A percentile compares a stretch with the other conserved stretches of the same genome.
Conservation (phyloP, 2,797 vertebrate species). For the Pseudocheirus occidentalis region DNA sequence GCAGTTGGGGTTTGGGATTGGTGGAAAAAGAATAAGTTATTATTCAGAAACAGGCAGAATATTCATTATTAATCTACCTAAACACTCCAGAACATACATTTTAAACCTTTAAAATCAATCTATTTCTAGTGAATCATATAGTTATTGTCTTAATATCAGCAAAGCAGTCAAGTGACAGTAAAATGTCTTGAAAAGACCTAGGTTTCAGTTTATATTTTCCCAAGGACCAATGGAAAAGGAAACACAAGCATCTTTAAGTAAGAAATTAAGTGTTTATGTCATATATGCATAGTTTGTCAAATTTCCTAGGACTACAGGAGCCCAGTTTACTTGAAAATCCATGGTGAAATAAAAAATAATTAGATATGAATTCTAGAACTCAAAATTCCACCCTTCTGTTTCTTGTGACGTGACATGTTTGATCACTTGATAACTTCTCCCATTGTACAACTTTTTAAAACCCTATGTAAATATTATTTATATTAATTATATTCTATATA, state of each 20-base stretch:
- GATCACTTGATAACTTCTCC: not conserved
- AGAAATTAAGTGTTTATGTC: not conserved
- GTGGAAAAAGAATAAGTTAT: constrained; percentile 19
- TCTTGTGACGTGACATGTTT: not conserved
- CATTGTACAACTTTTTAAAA: not conserved
- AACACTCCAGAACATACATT: constrained; percentile 47
- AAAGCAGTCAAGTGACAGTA: not conserved
- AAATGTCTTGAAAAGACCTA: constrained; percentile 7
- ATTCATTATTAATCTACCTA: constrained; percentile 59
- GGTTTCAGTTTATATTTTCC: not conserved
- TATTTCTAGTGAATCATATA: constrained; percentile 13
- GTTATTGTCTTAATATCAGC: not conserved
- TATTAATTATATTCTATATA: too few relatives aligned
- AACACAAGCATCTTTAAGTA: not conserved
- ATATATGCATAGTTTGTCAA: not conserved
- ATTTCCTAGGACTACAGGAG: not conserved
- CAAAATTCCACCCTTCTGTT: not conserved
- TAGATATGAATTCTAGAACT: constrained; percentile 17
- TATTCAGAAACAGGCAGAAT: constrained; percentile 22
- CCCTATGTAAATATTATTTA: not conserved
- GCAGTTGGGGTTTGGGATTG: constrained; percentile 6
- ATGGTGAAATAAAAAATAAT: not conserved
- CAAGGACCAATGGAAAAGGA: not conserved
- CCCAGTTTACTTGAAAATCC: not conserved
- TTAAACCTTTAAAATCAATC: constrained; percentile 9